Evolutionary conservation across 2,888 invertebrate species (phyloP).

Genomic region (Pandemis corylana): DNA sequence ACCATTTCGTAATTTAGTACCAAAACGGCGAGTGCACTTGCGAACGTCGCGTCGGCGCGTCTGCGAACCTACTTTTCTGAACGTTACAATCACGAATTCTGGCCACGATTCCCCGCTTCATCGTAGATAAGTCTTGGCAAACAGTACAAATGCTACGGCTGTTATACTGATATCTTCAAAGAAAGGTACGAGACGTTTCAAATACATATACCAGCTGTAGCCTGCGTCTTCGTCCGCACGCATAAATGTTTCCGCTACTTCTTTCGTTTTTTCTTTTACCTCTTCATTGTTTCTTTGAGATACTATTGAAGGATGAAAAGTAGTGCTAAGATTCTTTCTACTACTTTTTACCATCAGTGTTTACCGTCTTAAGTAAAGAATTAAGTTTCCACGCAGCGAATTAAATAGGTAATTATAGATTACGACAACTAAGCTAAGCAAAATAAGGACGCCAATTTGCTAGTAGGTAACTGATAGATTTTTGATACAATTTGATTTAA

Average conservation of each 20-base stretch:
- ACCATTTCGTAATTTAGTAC: constrained; percentile 65
- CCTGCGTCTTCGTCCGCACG: neutral
- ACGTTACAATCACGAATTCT: constrained; percentile 75
- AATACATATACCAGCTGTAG: neutral
- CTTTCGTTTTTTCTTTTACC: no score
- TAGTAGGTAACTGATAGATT: no score
- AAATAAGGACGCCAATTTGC: no score
- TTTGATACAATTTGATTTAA: no score
- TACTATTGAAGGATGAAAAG: no score
- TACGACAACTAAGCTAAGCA: no score
- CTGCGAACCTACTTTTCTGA: constrained; percentile 67
- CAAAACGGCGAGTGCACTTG: constrained; percentile 70
- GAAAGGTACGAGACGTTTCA: constrained; percentile 6
- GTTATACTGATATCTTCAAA: constrained; percentile 25
- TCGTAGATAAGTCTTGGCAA: constrained; percentile 65
- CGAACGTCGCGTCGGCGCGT: constrained; percentile 64
- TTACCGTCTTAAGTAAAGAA: no score
- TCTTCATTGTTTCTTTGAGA: neutral
- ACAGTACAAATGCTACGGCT: constrained; percentile 51
- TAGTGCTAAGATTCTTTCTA: no score
- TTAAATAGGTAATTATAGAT: no score
- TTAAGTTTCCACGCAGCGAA: no score
- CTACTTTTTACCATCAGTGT: no score
- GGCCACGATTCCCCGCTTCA: constrained; percentile 71
- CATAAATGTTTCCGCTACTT: no score